Conservation (phyloP, 1,140 invertebrate genomes). For the Ceratina australensis region DNA sequence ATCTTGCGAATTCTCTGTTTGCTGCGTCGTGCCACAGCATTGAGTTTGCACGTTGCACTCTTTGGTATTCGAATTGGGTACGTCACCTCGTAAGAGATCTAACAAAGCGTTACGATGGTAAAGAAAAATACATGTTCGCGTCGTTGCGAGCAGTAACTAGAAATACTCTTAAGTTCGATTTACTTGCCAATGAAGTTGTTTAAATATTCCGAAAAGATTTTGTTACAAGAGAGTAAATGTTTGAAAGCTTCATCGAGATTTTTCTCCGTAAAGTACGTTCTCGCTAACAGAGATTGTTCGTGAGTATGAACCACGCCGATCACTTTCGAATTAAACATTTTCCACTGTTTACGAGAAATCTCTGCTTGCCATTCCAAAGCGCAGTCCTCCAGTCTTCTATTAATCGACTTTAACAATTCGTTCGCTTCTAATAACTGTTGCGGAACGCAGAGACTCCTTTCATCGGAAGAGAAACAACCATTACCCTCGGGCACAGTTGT, state of each 20-base stretch:
- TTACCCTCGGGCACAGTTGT: constrained; percentile 5
- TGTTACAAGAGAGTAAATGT: constrained; percentile 59
- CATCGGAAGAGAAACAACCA: neutral
- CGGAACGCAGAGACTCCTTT: constrained; percentile 22
- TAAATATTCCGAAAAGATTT: constrained; percentile 65
- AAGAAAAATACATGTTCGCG: too few relatives aligned
- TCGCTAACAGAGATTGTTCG: constrained; percentile 65
- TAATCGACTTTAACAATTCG: constrained; percentile 56
- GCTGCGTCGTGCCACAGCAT: neutral
- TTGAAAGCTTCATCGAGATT: constrained; percentile 68
- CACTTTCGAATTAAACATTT: constrained; percentile 59
- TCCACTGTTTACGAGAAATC: constrained; percentile 70
- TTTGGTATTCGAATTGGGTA: constrained; percentile 4
- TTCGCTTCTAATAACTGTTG: constrained; percentile 46
- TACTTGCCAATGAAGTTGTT: constrained; percentile 68
- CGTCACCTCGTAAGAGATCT: constrained; percentile 35
- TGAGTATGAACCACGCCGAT: constrained; percentile 39
- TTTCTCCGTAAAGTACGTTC: constrained; percentile 70
- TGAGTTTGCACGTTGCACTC: neutral
- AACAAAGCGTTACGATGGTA: neutral
- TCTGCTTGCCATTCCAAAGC: constrained; percentile 68
- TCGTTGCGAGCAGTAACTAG: neutral
- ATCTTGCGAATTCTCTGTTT: neutral
- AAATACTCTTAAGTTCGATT: neutral
- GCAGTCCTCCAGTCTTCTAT: constrained; percentile 68